Conservation (phyloP, 2,888 invertebrate species). For the Oligia strigilis region DNA sequence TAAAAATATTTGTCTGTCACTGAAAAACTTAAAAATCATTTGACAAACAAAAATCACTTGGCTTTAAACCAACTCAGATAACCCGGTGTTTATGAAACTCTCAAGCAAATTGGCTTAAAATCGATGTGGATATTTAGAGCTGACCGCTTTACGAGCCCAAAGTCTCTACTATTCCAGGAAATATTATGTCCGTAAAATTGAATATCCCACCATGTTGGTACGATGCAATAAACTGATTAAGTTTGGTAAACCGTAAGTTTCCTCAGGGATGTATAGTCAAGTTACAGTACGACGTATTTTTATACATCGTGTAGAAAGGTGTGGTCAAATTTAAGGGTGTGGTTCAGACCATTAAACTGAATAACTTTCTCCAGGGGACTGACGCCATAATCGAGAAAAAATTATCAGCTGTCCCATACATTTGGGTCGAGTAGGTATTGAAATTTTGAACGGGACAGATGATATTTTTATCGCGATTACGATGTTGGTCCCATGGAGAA, state of each 20-base stretch:
- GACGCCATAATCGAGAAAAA: too few relatives aligned
- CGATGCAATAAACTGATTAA: conserved; percentile 4
- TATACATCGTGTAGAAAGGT: neutral
- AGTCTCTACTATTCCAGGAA: conserved; percentile 7
- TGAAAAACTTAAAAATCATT: neutral
- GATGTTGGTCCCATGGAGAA: too few relatives aligned
- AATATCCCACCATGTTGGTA: neutral
- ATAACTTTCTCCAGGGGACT: neutral
- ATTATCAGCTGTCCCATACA: too few relatives aligned
- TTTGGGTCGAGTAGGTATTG: neutral
- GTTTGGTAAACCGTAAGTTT: neutral
- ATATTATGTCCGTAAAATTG: conserved; percentile 23
- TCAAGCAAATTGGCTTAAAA: conserved; percentile 25
- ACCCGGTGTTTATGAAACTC: conserved; percentile 1
- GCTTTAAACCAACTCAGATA: neutral
- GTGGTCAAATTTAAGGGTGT: neutral
- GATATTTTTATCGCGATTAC: neutral
- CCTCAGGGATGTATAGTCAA: neutral
- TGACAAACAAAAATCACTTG: neutral
- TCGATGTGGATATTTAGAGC: conserved; percentile 15
- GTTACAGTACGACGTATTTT: neutral
- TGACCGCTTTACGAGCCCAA: conserved; percentile 21
- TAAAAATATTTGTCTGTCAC: neutral
- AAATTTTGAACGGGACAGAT: neutral
- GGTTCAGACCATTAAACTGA: neutral